These are phyloP conservation scores for Blastobasis adustella DNA, from an alignment of 2,888 invertebrate species.

Conservation along the genomic window DNA sequence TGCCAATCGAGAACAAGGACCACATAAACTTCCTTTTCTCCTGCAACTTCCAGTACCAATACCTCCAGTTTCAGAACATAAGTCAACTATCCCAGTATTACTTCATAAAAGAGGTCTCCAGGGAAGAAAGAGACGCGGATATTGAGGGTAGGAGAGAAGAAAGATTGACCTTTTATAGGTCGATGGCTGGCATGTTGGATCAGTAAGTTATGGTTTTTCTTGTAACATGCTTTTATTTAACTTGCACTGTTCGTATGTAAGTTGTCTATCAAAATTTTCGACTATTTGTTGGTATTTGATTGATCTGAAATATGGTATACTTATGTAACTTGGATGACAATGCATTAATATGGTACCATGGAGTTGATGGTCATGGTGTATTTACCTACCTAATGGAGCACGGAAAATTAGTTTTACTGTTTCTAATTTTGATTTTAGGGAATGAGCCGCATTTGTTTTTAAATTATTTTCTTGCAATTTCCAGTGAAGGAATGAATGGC, in stretches of 20 bases:
- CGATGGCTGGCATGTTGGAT: conserved; percentile 44
- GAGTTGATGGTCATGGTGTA: too few species aligned
- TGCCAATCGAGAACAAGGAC: conserved; percentile 73
- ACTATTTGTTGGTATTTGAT: too few species aligned
- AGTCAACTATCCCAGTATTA: conserved; percentile 66
- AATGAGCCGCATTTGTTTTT: too few species aligned
- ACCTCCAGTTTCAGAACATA: conserved; percentile 67
- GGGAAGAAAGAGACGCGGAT: conserved; percentile 45
- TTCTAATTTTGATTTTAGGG: too few species aligned
- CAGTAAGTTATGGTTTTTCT: conserved; percentile 36
- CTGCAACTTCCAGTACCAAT: conserved; percentile 80
- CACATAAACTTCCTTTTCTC: conserved; percentile 70
- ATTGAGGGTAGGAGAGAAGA: conserved; percentile 38
- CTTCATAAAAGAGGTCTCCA: conserved; percentile 49
- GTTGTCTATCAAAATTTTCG: too few species aligned
- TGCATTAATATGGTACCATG: too few species aligned
- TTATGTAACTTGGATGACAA: too few species aligned
- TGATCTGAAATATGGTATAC: too few species aligned
- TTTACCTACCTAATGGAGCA: too few species aligned
- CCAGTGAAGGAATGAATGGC: conserved; percentile 77
- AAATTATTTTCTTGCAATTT: conserved; percentile 8
- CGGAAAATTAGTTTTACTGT: too few species aligned
- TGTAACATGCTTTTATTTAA: too few species aligned
- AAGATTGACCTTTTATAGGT: conserved; percentile 48
- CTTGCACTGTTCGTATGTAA: too few species aligned